A percentile compares a stretch with the other conserved stretches of the same genome.
phyloP scores from a whole-genome alignment of 2,113 vertebrate genomes.

The Alosa alosa region DNA sequence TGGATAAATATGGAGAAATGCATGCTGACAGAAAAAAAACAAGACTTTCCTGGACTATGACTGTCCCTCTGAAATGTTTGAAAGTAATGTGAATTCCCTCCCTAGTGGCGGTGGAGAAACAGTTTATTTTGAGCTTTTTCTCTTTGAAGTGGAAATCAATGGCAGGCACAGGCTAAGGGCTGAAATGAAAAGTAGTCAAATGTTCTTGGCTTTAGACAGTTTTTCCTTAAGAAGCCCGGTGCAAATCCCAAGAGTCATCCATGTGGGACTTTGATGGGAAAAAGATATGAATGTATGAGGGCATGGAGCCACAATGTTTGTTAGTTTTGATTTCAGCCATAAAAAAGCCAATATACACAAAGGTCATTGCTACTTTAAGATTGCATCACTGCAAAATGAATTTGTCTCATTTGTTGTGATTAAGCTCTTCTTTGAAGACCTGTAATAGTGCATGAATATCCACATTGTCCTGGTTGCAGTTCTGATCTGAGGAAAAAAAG shows the following conservation, averaged over 20 bases:
- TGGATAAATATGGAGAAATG: not conserved
- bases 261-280: not conserved
- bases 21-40: not conserved
- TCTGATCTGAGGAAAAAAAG: no score
- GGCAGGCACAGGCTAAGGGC: not conserved
- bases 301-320: not conserved
- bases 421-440: no score
- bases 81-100: not conserved
- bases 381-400: no score
- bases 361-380: no score
- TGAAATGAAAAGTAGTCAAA: not conserved
- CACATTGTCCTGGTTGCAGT: no score
- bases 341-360: no score
- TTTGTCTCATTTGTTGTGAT: no score
- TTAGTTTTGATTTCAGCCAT: no score
- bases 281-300: not conserved
- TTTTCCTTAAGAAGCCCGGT: not conserved
- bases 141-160: slow-evolving; percentile 14
- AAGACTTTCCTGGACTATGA: not conserved
- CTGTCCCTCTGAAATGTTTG: not conserved
- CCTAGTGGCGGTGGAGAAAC: not conserved
- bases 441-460: no score
- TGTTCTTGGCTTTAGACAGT: not conserved
- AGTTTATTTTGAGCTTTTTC: not conserved
- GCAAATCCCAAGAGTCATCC: not conserved